These are phyloP conservation scores for Hydriomena furcata DNA, from an alignment of 2,888 invertebrate species.

Conservation along the genomic window DNA sequence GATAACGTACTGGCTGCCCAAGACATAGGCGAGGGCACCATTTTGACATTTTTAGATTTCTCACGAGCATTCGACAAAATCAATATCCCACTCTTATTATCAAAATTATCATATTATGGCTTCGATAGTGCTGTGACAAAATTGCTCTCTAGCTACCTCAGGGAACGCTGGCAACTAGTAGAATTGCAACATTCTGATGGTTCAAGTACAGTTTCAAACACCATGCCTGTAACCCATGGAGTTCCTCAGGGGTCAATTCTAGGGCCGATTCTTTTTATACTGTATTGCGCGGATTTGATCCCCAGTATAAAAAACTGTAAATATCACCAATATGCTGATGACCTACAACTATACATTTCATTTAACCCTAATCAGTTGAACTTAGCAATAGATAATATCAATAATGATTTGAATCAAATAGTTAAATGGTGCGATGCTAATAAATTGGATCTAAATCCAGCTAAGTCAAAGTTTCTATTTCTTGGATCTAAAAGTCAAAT, in stretches of 20 bases:
- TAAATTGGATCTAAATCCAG: slow-evolving; percentile 11
- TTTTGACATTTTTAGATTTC: slow-evolving; percentile 28
- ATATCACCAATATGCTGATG: background rate
- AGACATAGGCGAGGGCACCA: slow-evolving; percentile 23
- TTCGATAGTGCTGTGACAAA: background rate
- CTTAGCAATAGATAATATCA: background rate
- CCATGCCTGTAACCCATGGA: background rate
- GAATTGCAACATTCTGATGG: background rate
- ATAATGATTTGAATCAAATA: slow-evolving; percentile 5
- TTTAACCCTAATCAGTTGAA: background rate
- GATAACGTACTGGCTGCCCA: slow-evolving; percentile 26
- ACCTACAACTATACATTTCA: background rate
- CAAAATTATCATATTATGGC: background rate
- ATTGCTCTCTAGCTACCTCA: slow-evolving; percentile 1
- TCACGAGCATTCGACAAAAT: slow-evolving; percentile 11
- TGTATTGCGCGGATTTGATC: background rate
- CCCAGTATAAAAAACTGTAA: background rate
- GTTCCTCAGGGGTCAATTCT: slow-evolving; percentile 5
- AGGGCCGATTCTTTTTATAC: background rate
- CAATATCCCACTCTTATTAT: background rate
- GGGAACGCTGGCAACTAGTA: background rate
- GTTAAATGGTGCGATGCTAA: slow-evolving; percentile 12
- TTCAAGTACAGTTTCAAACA: background rate
- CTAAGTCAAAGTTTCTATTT: slow-evolving; percentile 20
- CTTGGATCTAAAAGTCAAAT: slow-evolving; percentile 12